Evolutionary conservation across 2,888 invertebrate genomes (phyloP).

Genomic region (Linnaemya vulpina): DNA sequence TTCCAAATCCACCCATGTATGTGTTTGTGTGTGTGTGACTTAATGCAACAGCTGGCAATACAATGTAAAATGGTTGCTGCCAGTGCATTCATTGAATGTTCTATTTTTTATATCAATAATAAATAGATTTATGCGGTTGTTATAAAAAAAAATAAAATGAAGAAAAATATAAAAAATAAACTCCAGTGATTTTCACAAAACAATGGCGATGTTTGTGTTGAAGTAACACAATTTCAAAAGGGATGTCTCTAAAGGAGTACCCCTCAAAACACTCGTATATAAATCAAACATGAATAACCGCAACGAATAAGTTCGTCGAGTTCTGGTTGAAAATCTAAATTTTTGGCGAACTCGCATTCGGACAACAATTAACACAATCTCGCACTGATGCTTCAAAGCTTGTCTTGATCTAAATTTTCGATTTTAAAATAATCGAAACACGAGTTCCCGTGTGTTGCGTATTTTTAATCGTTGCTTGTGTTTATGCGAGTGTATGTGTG

Average conservation of each 20-base stretch:
- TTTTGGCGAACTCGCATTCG: too few relatives aligned
- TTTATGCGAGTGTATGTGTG: not conserved
- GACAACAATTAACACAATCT: too few relatives aligned
- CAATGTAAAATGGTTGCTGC: slow-evolving; percentile 40
- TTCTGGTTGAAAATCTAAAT: too few relatives aligned
- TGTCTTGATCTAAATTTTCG: too few relatives aligned
- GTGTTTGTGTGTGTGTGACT: not conserved
- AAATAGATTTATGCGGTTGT: slow-evolving; percentile 50
- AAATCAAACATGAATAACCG: too few relatives aligned
- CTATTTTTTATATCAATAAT: slow-evolving; percentile 27
- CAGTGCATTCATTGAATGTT: slow-evolving; percentile 53
- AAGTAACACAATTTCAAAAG: slow-evolving; percentile 39
- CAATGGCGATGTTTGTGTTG: slow-evolving; percentile 43
- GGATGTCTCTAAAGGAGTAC: too few relatives aligned
- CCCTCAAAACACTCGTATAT: too few relatives aligned
- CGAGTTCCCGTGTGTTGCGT: not conserved
- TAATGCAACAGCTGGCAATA: slow-evolving; percentile 67
- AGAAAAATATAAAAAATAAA: slow-evolving; percentile 19
- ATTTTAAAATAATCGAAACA: too few relatives aligned
- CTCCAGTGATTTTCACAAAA: slow-evolving; percentile 34
- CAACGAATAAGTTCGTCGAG: too few relatives aligned
- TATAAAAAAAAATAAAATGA: not conserved
- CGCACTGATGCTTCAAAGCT: too few relatives aligned
- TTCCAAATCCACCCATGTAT: not conserved
- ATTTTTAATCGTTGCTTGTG: not conserved